Conservation (phyloP, 2,113 vertebrate species). For the Chloropsis cyanopogon region DNA sequence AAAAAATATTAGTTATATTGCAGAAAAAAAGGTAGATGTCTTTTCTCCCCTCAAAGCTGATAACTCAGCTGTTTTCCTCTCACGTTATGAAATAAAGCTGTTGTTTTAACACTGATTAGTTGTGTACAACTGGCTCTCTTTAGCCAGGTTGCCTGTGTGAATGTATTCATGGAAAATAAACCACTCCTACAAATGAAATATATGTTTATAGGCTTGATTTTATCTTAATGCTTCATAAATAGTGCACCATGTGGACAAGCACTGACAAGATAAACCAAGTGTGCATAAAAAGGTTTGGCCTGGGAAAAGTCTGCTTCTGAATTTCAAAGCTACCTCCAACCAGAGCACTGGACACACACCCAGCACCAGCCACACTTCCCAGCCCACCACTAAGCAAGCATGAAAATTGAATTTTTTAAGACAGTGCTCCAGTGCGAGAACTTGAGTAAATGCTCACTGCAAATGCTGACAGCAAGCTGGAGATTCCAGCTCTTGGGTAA, state of each 20-base stretch:
- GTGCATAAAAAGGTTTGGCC: neutral
- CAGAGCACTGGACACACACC: neutral
- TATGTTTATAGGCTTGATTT: conserved; percentile 42
- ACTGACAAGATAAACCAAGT: conserved; percentile 51
- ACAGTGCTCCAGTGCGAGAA: neutral
- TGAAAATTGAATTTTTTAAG: neutral
- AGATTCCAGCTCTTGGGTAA: neutral
- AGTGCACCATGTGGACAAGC: neutral
- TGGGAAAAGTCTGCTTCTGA: conserved; percentile 43
- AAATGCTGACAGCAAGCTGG: neutral
- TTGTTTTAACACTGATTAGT: neutral
- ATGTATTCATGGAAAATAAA: neutral
- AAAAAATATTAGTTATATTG: neutral
- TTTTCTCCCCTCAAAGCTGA: neutral
- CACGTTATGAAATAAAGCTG: neutral
- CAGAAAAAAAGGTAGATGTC: neutral
- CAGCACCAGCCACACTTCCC: neutral
- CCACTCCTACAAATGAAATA: conserved; percentile 19
- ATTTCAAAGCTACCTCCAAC: neutral
- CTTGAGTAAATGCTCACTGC: neutral
- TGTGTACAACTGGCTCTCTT: neutral
- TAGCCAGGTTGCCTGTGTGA: neutral
- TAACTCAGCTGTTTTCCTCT: neutral
- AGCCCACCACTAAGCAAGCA: neutral
- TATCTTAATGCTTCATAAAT: conserved; percentile 40